Conservation (phyloP, 2,888 invertebrate genomes). For the Pyrgus malvae region DNA sequence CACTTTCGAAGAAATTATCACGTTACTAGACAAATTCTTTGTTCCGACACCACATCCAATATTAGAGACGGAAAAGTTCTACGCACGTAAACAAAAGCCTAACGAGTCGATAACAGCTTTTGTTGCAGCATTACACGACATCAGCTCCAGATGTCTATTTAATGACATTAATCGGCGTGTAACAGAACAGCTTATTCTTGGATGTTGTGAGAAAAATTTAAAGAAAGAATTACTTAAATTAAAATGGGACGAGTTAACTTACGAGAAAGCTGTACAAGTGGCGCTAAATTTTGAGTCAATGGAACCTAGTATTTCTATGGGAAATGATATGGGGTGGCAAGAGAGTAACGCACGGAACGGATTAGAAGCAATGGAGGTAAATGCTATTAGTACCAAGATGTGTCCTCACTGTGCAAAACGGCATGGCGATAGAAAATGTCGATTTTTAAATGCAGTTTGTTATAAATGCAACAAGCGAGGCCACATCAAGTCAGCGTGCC, state of each 20-base stretch:
- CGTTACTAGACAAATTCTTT: neutral
- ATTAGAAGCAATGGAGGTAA: neutral
- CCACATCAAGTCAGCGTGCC: neutral
- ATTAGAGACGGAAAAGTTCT: conserved; percentile 9
- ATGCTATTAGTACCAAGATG: conserved; percentile 10
- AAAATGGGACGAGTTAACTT: neutral
- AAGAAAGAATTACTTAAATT: conserved; percentile 1
- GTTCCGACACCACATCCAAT: neutral
- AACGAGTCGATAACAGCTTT: conserved; percentile 9
- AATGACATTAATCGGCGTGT: neutral
- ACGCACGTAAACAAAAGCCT: conserved; percentile 4
- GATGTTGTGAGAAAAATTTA: neutral
- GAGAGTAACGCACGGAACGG: neutral
- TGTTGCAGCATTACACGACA: neutral
- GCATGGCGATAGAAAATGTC: conserved; percentile 2
- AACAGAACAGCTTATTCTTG: neutral
- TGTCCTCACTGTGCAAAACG: conserved; percentile 16
- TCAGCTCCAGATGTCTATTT: neutral
- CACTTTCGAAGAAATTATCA: conserved; percentile 7
- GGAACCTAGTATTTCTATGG: neutral
- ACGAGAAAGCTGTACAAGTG: neutral
- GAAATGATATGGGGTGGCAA: neutral
- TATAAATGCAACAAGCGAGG: neutral
- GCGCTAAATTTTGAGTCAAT: neutral
- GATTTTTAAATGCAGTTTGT: neutral